Evolutionary conservation across 2,113 vertebrate species (phyloP).

Genomic region (Phoxinus phoxinus): DNA sequence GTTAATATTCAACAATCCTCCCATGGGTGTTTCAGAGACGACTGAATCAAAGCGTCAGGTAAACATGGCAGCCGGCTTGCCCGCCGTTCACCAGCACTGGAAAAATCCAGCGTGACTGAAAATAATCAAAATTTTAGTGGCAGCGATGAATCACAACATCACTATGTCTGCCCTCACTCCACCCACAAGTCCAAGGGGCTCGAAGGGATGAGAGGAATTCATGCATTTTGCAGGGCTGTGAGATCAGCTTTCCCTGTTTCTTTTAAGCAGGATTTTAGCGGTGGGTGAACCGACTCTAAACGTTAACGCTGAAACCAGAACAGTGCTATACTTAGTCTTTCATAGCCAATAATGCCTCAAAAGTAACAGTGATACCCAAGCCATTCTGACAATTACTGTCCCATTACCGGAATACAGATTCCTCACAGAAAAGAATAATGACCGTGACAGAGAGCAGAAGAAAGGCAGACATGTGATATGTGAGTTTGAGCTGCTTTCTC

Average conservation of each 20-base stretch:
- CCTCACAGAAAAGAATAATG: constrained; percentile 8
- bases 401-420: constrained; percentile 30
- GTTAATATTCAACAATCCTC: neutral
- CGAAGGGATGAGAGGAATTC: constrained; percentile 14
- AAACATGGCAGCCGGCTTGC: neutral
- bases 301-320: neutral
- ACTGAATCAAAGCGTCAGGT: neutral
- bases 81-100: neutral
- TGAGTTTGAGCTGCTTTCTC: neutral
- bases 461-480: neutral
- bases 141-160: constrained; percentile 41
- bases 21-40: neutral
- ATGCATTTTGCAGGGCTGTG: neutral
- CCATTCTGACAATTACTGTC: constrained; percentile 12
- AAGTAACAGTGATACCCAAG: constrained; percentile 17
- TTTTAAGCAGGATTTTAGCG: neutral
- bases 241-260: neutral
- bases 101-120: constrained; percentile 26
- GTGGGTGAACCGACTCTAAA: constrained; percentile 1
- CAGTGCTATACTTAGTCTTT: constrained; percentile 20
- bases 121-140: constrained; percentile 15
- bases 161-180: constrained; percentile 25
- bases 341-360: neutral
- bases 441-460: constrained; percentile 12
- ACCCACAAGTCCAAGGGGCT: neutral